These are phyloP conservation scores for Cephalotes varians DNA, from an alignment of 2,888 invertebrate genomes.

Conservation along the genomic window DNA sequence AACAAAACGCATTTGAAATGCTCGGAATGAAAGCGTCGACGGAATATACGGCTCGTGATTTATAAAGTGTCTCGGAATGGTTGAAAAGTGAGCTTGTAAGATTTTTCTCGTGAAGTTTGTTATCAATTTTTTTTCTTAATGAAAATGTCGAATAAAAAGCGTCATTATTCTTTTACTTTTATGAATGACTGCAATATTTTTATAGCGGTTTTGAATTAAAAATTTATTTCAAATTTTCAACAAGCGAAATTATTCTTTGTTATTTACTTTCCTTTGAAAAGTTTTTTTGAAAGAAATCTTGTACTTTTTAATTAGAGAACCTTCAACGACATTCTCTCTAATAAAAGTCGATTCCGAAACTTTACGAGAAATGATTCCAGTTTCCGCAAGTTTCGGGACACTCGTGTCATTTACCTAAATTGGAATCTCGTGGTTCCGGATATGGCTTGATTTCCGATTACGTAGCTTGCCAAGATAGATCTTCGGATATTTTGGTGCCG, in stretches of 20 bases:
- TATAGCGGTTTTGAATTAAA: not conserved
- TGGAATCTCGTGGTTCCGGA: slow-evolving; percentile 41
- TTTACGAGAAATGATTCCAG: slow-evolving; percentile 17
- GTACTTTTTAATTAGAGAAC: not conserved
- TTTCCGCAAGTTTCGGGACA: not conserved
- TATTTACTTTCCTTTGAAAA: not conserved
- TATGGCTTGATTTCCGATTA: slow-evolving; percentile 63
- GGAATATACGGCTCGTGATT: slow-evolving; percentile 11
- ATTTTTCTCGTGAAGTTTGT: not conserved
- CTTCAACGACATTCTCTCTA: not conserved
- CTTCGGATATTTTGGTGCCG: slow-evolving; percentile 41
- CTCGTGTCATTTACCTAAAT: slow-evolving; percentile 38
- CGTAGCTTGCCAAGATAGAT: slow-evolving; percentile 54
- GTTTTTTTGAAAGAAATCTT: not conserved
- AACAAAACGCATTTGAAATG: not conserved
- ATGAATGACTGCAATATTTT: not conserved
- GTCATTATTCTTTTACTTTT: not conserved
- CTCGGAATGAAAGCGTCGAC: slow-evolving; percentile 3
- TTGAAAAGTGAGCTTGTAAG: not conserved
- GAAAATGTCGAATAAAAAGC: not conserved
- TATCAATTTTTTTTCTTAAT: not conserved
- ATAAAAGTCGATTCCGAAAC: not conserved
- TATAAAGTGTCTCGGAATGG: not conserved
- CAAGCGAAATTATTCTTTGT: not conserved
- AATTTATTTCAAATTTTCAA: not conserved